A percentile compares a stretch with the other conserved stretches of the same genome.
These are phyloP conservation scores for Drosophila fuyamai DNA, from an alignment of 1,140 invertebrate species.

Conservation along the genomic window DNA sequence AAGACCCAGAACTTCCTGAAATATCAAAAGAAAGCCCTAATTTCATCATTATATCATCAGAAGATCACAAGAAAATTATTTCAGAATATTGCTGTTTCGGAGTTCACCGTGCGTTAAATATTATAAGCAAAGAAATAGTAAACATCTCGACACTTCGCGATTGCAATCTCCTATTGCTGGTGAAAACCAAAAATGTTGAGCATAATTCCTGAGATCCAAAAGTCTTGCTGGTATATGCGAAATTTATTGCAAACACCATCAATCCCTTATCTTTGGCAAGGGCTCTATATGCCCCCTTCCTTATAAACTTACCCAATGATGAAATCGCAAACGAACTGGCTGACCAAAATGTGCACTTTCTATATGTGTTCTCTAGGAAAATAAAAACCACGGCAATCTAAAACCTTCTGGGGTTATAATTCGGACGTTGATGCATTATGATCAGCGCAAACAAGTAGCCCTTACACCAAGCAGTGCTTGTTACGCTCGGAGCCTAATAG, in stretches of 20 bases:
- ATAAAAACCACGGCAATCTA: not conserved
- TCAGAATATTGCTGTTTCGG: not conserved
- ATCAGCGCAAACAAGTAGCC: too few species aligned
- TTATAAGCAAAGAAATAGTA: not conserved
- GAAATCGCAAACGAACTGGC: not conserved
- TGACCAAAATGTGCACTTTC: not conserved
- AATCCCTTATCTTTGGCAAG: not conserved
- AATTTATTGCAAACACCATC: not conserved
- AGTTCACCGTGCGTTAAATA: not conserved
- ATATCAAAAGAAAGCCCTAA: too few species aligned
- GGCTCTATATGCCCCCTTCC: not conserved
- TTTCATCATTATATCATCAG: too few species aligned
- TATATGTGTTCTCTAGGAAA: conserved; percentile 22
- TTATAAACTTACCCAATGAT: not conserved
- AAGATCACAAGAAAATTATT: too few species aligned
- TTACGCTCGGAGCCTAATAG: too few species aligned
- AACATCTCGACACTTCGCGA: not conserved
- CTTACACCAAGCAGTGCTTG: too few species aligned
- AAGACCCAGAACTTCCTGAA: too few species aligned
- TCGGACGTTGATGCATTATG: too few species aligned
- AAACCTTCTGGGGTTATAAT: not conserved
- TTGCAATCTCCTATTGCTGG: too few species aligned
- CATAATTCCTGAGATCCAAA: not conserved
- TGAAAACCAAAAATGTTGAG: not conserved
- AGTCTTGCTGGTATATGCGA: not conserved